phyloP scores from a whole-genome alignment of 92 coral and sea anemone genomes.

The Meandrina meandrites region DNA sequence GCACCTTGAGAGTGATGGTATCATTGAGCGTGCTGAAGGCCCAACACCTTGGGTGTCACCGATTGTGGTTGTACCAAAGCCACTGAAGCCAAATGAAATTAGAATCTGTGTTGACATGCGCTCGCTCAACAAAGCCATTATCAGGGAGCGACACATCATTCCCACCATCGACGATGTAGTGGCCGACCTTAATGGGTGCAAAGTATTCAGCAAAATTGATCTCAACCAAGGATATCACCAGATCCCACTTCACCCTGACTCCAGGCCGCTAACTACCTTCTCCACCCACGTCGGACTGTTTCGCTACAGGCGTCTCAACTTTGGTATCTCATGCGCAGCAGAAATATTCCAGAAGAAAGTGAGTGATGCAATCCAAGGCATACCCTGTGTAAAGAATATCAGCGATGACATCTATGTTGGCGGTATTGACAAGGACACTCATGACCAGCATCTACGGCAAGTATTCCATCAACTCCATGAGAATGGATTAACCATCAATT shows the following conservation, averaged over 20 bases:
- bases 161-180: slow-evolving; percentile 65
- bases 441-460: slow-evolving; percentile 45
- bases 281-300: slow-evolving; percentile 59
- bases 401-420: slow-evolving; percentile 59
- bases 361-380: slow-evolving; percentile 56
- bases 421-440: slow-evolving; percentile 44
- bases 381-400: slow-evolving; percentile 62
- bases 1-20: neutral
- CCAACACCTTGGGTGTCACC: slow-evolving; percentile 75
- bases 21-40: slow-evolving; percentile 38
- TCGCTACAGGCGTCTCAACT: slow-evolving; percentile 61
- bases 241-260: slow-evolving; percentile 56
- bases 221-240: slow-evolving; percentile 64
- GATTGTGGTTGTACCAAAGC: slow-evolving; percentile 72
- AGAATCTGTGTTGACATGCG: slow-evolving; percentile 82
- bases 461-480: slow-evolving; percentile 50
- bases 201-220: slow-evolving; percentile 66
- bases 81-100: slow-evolving; percentile 57
- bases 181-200: slow-evolving; percentile 57
- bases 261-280: slow-evolving; percentile 55
- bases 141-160: slow-evolving; percentile 59
- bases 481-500: slow-evolving; percentile 55
- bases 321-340: slow-evolving; percentile 64
- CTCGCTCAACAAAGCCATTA: slow-evolving; percentile 57
- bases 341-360: slow-evolving; percentile 63